Evolutionary conservation across 2,113 vertebrate genomes (phyloP).

Genomic region (Urocolius indicus): DNA sequence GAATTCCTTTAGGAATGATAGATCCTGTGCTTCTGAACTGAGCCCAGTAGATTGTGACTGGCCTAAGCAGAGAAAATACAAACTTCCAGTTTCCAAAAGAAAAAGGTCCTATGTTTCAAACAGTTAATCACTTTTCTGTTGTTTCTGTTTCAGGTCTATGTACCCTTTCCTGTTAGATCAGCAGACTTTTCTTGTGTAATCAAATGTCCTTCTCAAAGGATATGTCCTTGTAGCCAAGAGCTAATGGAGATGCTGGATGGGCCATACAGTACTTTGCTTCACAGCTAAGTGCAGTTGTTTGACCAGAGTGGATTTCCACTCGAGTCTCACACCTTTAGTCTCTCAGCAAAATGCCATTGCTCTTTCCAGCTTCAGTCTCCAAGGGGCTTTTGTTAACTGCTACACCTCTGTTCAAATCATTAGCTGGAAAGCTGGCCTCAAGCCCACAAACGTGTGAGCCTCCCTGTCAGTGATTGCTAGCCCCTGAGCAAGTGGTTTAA

Average conservation of each 20-base stretch:
- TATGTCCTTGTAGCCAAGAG: neutral
- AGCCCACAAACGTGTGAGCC: neutral
- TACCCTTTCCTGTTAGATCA: neutral
- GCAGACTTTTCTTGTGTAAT: neutral
- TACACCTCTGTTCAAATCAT: neutral
- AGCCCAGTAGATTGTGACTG: neutral
- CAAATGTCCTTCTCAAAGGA: neutral
- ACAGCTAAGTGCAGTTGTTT: neutral
- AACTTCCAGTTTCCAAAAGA: neutral
- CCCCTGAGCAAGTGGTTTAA: neutral
- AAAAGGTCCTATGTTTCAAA: neutral
- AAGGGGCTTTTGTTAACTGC: neutral
- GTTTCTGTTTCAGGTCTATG: neutral
- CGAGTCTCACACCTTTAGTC: neutral
- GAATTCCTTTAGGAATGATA: neutral
- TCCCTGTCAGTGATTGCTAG: neutral
- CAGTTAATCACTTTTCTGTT: neutral
- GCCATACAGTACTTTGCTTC: neutral
- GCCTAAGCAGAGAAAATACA: neutral
- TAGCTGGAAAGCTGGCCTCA: slow-evolving; percentile 23
- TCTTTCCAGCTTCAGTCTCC: neutral
- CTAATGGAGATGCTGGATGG: neutral
- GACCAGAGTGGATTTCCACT: neutral
- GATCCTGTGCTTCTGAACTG: neutral
- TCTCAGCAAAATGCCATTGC: neutral